Evolutionary conservation across 2,888 invertebrate species (phyloP).

Genomic region (Drosophila recens): DNA sequence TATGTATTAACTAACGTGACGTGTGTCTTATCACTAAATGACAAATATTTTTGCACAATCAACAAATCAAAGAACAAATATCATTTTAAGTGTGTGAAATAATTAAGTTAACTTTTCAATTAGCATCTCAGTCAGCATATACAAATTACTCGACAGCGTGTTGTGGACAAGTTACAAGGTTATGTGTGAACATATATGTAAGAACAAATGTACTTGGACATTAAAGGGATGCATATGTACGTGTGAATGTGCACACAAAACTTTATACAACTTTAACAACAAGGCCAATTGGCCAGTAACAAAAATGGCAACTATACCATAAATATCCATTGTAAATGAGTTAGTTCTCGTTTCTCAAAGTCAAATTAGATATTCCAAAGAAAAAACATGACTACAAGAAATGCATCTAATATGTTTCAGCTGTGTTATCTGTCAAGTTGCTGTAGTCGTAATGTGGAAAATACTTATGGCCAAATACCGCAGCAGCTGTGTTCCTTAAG

Average conservation of each 20-base stretch:
- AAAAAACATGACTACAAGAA: neutral
- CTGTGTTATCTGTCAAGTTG: constrained; percentile 32
- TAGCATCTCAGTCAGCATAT: constrained; percentile 8
- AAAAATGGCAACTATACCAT: constrained; percentile 2
- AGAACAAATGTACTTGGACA: constrained; percentile 8
- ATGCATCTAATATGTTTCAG: constrained; percentile 21
- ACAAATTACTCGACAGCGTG: constrained; percentile 31
- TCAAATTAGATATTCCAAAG: constrained; percentile 1
- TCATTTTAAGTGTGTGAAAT: constrained; percentile 12
- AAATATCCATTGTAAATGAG: neutral
- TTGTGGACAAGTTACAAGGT: constrained; percentile 14
- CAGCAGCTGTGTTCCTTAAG: constrained; percentile 45
- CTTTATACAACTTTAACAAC: constrained; percentile 10
- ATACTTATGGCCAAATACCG: constrained; percentile 36
- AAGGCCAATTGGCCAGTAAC: constrained; percentile 5
- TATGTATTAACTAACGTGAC: neutral
- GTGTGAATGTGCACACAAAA: constrained; percentile 11
- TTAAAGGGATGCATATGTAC: constrained; percentile 7
- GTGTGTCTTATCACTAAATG: constrained; percentile 5
- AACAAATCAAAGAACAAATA: constrained; percentile 12
- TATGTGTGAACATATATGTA: constrained; percentile 1
- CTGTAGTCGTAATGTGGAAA: constrained; percentile 20
- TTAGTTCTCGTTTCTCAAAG: neutral
- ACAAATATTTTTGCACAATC: neutral
- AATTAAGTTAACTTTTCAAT: constrained; percentile 17